These are phyloP conservation scores for Bubo bubo DNA, from an alignment of 2,113 vertebrate species.

Conservation along the genomic window DNA sequence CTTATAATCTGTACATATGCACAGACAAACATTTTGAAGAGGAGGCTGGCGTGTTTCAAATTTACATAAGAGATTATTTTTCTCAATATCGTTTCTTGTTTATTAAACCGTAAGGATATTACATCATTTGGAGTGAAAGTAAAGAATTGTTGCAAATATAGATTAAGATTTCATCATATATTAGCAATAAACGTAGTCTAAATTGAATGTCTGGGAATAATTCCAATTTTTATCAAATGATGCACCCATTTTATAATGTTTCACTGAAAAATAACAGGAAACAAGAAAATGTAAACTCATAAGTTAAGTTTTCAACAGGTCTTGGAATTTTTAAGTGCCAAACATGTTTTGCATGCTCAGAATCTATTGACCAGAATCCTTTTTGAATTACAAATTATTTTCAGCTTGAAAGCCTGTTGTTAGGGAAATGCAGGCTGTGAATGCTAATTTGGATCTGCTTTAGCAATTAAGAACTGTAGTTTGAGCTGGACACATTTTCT, in stretches of 20 bases:
- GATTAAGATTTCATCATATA: slow-evolving; percentile 27
- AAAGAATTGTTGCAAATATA: slow-evolving; percentile 18
- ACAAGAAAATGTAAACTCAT: slow-evolving; percentile 34
- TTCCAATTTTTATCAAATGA: background rate
- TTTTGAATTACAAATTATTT: slow-evolving; percentile 74
- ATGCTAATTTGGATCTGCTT: slow-evolving; percentile 66
- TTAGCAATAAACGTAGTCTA: background rate
- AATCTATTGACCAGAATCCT: slow-evolving; percentile 56
- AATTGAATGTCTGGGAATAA: slow-evolving; percentile 28
- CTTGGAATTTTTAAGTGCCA: slow-evolving; percentile 33
- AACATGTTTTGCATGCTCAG: slow-evolving; percentile 39
- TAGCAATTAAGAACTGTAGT: slow-evolving; percentile 44
- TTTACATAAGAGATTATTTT: background rate
- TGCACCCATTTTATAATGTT: background rate
- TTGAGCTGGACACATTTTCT: slow-evolving; percentile 19
- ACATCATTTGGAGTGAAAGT: slow-evolving; percentile 12
- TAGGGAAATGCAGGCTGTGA: slow-evolving; percentile 50
- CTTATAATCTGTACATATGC: background rate
- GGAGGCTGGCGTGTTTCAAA: background rate
- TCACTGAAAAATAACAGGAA: slow-evolving; percentile 26
- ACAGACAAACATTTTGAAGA: background rate
- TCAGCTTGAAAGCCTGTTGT: slow-evolving; percentile 66
- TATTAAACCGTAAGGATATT: background rate
- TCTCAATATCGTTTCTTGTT: slow-evolving; percentile 17
- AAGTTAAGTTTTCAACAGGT: slow-evolving; percentile 52